Base-by-base conservation (phyloP, 1,140 invertebrate species). In the Atta cephalotes region DNA sequence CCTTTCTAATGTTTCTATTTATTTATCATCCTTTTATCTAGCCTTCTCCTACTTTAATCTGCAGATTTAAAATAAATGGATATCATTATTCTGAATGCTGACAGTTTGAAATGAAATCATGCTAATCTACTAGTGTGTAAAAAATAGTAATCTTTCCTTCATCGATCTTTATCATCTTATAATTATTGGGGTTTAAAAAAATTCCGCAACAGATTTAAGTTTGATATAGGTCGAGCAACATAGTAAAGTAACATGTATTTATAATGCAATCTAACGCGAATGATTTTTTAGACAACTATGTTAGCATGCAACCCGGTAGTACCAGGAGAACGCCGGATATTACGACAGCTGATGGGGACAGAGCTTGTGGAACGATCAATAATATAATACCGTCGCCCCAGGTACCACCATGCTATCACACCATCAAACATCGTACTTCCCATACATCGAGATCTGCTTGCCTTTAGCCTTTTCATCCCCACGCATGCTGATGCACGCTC, bases 311-410 rank as follows among this genome's bases (percentile, higher is more conserved):
- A 94, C 88, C 88, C 91, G 90, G 90, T 92, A 94, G 91, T 93
- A 93, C 90, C 91, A 94, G 91, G 93, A 92, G 89, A 93, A 93
- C 88, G 88, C 74, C 87, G 85, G 89, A 90, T 90, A 93, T 90
- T 89, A 91, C 92, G 91, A 94, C 91, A 93, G 89, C 90, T 92
- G 92, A 94, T 92, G 91, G 90, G 90, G 90, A 94, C 93, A 94
- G 85, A 92, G 89, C 89, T 88, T 81, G 89, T 85, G 88, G 89
- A 88, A 92, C 93, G 93, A 94, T 94, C 94, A 94, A 94, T 94
- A 94, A 94, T 90, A 94, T 93, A 94, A 94, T 94, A 94, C 90
- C 88, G 93, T 92, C 91, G 91, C 93, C 92, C 91, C 56, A 91
- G 92, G 91, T 93, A 92, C 93, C 90, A 93, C 87, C 89, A 71